Conservation (phyloP, 1,140 invertebrate species). For the Nephila pilipes region DNA sequence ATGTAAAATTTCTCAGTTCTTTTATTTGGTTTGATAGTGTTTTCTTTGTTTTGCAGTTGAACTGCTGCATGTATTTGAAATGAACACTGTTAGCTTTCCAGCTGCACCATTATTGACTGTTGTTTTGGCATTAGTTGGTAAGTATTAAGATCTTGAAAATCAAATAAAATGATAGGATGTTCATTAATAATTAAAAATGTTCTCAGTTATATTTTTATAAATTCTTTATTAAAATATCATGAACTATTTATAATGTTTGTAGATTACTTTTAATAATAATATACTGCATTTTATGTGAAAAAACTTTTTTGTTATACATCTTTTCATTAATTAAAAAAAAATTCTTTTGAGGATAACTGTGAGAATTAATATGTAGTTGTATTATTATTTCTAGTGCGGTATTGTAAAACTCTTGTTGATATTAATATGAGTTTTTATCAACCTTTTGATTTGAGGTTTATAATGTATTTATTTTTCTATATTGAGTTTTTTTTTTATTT, state of each 20-base stretch:
- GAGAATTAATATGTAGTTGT: too few species aligned
- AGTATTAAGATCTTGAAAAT: neutral
- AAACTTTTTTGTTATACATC: neutral
- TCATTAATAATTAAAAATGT: neutral
- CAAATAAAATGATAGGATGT: neutral
- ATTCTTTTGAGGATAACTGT: too few species aligned
- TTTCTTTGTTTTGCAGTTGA: slow-evolving; percentile 64
- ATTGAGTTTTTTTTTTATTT: too few species aligned
- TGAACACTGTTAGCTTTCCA: slow-evolving; percentile 88
- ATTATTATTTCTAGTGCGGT: too few species aligned
- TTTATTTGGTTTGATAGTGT: too few species aligned
- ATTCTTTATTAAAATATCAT: neutral
- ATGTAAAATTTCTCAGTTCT: too few species aligned
- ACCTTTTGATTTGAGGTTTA: too few species aligned
- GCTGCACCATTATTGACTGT: slow-evolving; percentile 97
- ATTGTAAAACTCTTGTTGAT: too few species aligned
- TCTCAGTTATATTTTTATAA: neutral
- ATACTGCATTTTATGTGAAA: neutral
- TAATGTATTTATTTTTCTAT: too few species aligned
- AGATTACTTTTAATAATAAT: neutral
- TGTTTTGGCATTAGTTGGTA: slow-evolving; percentile 93
- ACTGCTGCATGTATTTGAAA: slow-evolving; percentile 72
- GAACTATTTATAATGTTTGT: neutral
- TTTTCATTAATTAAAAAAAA: too few species aligned
- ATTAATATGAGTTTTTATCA: too few species aligned